Evolutionary conservation across 2,888 invertebrate genomes (phyloP).

Genomic region (Euzetes globulus): DNA sequence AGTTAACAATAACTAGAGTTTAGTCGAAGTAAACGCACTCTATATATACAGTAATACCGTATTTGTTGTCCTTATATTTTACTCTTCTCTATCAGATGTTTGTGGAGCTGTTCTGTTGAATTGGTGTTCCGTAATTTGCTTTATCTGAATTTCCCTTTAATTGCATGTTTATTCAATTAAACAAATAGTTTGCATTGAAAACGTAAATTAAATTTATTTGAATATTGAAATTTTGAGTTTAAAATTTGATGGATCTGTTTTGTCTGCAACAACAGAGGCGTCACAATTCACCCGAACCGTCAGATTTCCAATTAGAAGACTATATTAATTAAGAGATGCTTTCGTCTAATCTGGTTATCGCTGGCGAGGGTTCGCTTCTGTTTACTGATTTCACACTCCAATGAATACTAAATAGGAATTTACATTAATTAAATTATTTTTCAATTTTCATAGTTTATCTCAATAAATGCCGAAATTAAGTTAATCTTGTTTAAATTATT

Average conservation of each 20-base stretch:
- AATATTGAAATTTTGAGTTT: not conserved
- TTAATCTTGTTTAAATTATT: not conserved
- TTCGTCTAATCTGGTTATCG: not conserved
- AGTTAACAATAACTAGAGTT: too few species aligned
- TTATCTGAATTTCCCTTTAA: not conserved
- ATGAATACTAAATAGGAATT: not conserved
- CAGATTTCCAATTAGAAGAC: not conserved
- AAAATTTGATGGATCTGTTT: not conserved
- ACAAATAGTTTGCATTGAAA: not conserved
- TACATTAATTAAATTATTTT: conserved; percentile 7
- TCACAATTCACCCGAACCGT: not conserved
- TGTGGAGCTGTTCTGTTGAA: too few species aligned
- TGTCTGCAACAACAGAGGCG: not conserved
- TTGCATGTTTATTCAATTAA: not conserved
- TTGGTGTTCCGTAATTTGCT: not conserved
- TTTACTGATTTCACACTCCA: not conserved
- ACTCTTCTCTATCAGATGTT: too few species aligned
- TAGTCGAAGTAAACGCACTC: too few species aligned
- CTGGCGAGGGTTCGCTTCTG: not conserved
- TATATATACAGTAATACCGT: too few species aligned
- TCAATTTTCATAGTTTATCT: not conserved
- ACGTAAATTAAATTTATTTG: not conserved
- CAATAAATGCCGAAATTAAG: not conserved
- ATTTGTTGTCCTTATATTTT: too few species aligned
- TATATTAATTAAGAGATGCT: not conserved